Evolutionary conservation across 2,888 invertebrate species (phyloP).

Genomic region (Drepana falcataria): DNA sequence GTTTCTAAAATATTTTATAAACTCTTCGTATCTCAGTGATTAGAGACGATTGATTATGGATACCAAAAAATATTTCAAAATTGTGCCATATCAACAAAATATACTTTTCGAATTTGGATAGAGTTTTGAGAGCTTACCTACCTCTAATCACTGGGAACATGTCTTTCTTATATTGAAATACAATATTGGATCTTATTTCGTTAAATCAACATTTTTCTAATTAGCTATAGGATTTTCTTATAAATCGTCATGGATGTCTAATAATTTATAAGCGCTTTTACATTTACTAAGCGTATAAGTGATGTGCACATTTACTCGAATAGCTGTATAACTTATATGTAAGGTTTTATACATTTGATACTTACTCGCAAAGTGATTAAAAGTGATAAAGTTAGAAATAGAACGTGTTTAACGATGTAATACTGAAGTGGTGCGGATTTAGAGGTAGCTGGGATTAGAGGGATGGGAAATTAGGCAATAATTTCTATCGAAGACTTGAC

Average conservation of each 20-base stretch:
- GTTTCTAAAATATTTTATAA: constrained; percentile 32
- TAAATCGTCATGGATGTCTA: constrained; percentile 67
- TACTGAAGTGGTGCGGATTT: constrained; percentile 70
- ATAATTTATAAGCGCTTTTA: constrained; percentile 65
- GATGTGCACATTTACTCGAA: constrained; percentile 65
- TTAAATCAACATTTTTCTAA: constrained; percentile 38
- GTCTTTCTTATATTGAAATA: constrained; percentile 17
- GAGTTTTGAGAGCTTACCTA: constrained; percentile 25
- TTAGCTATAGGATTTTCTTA: constrained; percentile 66
- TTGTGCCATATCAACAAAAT: constrained; percentile 61
- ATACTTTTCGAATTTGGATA: constrained; percentile 21
- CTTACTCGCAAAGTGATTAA: constrained; percentile 76
- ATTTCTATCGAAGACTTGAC: constrained; percentile 69
- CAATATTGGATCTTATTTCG: constrained; percentile 9
- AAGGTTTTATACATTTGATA: constrained; percentile 78
- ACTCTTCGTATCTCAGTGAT: constrained; percentile 44
- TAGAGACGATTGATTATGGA: constrained; percentile 37
- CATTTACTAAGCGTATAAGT: constrained; percentile 61
- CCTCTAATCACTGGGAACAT: constrained; percentile 56
- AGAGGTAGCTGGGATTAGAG: constrained; percentile 32
- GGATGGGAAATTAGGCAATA: constrained; percentile 56
- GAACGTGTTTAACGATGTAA: constrained; percentile 60
- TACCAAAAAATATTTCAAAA: constrained; percentile 34
- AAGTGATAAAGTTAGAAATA: constrained; percentile 71
- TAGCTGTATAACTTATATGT: constrained; percentile 63